Percentiles rank a stretch among this genome's conserved stretches.
These are phyloP conservation scores for Anthopleura sola DNA, from an alignment of 64 coral and sea anemone genomes.

Conservation along the genomic window DNA sequence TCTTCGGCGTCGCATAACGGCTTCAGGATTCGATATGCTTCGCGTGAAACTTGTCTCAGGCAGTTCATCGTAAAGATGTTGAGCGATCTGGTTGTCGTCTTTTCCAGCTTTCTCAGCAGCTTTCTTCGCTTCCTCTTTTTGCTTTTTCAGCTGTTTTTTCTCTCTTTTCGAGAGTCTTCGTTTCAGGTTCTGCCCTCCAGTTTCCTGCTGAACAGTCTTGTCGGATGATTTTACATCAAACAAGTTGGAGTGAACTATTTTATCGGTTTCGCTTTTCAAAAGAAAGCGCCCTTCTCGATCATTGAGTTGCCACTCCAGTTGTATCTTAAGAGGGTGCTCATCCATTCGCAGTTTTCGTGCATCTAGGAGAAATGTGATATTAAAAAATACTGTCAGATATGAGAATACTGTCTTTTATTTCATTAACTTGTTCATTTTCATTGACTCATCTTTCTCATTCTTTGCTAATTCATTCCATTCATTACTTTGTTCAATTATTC, in stretches of 20 bases:
- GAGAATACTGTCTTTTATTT: not conserved
- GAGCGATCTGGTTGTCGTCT: conserved; percentile 84
- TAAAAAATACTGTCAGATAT: not conserved
- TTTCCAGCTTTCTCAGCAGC: conserved; percentile 44
- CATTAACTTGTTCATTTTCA: too few relatives aligned
- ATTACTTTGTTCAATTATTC: too few relatives aligned
- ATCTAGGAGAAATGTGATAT: conserved; percentile 31
- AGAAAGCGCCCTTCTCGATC: conserved; percentile 95
- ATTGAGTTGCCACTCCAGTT: conserved; percentile 80
- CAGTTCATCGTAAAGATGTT: conserved; percentile 79
- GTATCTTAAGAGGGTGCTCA: conserved; percentile 73
- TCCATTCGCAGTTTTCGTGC: conserved; percentile 62
- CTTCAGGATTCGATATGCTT: conserved; percentile 96
- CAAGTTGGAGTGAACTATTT: conserved; percentile 64
- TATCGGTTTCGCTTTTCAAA: conserved; percentile 81
- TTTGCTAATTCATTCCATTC: too few relatives aligned
- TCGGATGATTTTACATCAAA: conserved; percentile 47
- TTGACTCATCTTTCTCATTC: too few relatives aligned
- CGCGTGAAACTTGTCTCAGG: conserved; percentile 89
- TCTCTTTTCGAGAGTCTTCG: conserved; percentile 83
- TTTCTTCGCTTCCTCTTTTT: conserved; percentile 75
- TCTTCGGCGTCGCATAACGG: conserved; percentile 82
- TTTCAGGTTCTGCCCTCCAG: conserved; percentile 54
- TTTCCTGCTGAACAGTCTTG: not conserved
- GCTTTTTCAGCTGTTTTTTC: conserved; percentile 85